phyloP scores from a whole-genome alignment of 2,888 invertebrate species.

The Deilephila porcellus region DNA sequence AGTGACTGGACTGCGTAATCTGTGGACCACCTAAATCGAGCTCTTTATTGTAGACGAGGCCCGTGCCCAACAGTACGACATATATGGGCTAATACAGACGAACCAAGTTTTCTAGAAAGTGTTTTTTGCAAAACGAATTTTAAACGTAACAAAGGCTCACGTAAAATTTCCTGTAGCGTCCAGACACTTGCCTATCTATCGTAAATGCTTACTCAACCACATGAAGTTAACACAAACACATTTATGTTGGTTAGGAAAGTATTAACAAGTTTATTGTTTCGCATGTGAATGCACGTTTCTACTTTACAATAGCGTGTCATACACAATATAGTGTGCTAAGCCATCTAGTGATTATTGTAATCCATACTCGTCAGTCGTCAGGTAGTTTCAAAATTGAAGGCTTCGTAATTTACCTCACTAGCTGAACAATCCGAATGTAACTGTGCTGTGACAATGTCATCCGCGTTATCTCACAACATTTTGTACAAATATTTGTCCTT shows the following conservation, averaged over 20 bases:
- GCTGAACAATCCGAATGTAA: background rate
- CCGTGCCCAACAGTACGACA: too few species aligned
- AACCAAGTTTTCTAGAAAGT: too few species aligned
- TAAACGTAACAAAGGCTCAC: too few species aligned
- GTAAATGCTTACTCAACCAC: too few species aligned
- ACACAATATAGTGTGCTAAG: conserved; percentile 3
- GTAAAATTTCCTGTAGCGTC: too few species aligned
- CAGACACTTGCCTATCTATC: too few species aligned
- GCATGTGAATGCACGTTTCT: background rate
- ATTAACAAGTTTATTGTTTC: conserved; percentile 17
- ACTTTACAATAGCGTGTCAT: conserved; percentile 15
- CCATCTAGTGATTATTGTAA: background rate
- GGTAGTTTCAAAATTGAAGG: conserved; percentile 17
- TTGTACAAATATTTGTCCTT: conserved; percentile 8
- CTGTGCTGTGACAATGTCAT: background rate
- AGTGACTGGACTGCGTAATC: too few species aligned
- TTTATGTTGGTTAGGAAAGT: background rate
- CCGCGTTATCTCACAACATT: conserved; percentile 3
- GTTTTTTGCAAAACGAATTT: too few species aligned
- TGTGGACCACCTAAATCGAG: too few species aligned
- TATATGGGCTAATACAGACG: too few species aligned
- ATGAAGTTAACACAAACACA: background rate
- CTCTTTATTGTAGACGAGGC: too few species aligned
- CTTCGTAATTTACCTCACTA: background rate
- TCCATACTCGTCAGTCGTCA: background rate